A percentile compares a stretch with the other conserved stretches of the same genome.
Conservation (phyloP, 2,797 vertebrate genomes). For the Gymnodraco acuticeps region DNA sequence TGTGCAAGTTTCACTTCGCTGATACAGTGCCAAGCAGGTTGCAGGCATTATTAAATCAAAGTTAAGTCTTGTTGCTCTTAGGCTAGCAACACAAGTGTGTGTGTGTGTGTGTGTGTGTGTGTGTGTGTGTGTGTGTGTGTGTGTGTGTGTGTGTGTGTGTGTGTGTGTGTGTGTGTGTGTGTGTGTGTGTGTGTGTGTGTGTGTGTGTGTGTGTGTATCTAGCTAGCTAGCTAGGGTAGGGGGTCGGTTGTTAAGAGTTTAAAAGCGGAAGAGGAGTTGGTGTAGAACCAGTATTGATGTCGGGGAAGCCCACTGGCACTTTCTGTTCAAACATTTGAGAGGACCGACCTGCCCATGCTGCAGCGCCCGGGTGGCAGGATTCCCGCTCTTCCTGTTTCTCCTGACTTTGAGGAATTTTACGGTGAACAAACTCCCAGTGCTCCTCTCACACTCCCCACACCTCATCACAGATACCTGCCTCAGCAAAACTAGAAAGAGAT, state of each 20-base stretch:
- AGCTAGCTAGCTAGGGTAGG: slow-evolving; percentile 40
- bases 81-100: slow-evolving; percentile 59
- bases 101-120: not conserved
- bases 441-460: slow-evolving; percentile 64
- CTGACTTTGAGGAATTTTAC: slow-evolving; percentile 87
- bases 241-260: slow-evolving; percentile 80
- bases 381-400: slow-evolving; percentile 84
- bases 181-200: slow-evolving; percentile 40
- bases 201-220: slow-evolving; percentile 31
- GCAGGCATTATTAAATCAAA: slow-evolving; percentile 85
- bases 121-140: slow-evolving; percentile 46
- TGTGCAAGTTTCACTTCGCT: slow-evolving; percentile 68
- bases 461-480: slow-evolving; percentile 81
- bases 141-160: slow-evolving; percentile 32
- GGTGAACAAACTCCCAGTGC: slow-evolving; percentile 81
- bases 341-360: slow-evolving; percentile 72
- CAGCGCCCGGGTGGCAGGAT: slow-evolving; percentile 73
- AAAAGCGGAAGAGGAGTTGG: slow-evolving; percentile 81
- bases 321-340: slow-evolving; percentile 83
- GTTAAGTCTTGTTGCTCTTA: slow-evolving; percentile 75
- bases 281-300: slow-evolving; percentile 83
- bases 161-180: slow-evolving; percentile 37
- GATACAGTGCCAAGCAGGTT: slow-evolving; percentile 78
- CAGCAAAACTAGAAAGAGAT: slow-evolving; percentile 80
- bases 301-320: slow-evolving; percentile 83